Conservation (phyloP, 2,797 vertebrate species). For the Scleropages formosus region DNA sequence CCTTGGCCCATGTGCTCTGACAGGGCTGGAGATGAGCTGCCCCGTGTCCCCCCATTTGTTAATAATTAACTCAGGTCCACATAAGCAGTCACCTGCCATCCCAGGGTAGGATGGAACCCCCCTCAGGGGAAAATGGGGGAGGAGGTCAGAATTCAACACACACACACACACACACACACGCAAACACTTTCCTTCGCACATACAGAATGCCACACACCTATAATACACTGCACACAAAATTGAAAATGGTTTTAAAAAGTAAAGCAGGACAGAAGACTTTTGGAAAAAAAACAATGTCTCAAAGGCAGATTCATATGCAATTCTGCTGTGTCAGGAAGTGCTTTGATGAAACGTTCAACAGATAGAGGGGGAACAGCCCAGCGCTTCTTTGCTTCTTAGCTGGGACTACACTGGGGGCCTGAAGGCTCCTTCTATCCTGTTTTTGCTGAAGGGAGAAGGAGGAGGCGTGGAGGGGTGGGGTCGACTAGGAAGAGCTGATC, state of each 20-base stretch:
- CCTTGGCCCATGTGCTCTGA: no score
- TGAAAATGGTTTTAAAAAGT: no score
- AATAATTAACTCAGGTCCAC: no score
- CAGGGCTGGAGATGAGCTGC: neutral
- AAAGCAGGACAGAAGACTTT: neutral
- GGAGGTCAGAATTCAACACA: no score
- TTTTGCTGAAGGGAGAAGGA: neutral
- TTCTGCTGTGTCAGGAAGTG: neutral
- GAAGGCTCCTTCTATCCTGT: neutral
- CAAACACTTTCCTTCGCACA: neutral
- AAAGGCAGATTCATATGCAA: slow-evolving; percentile 2
- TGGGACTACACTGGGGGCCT: neutral
- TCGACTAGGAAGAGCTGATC: no score
- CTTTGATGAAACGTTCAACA: slow-evolving; percentile 3
- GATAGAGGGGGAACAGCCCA: neutral
- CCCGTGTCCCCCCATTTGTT: neutral
- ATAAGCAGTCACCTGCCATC: no score
- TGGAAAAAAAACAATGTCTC: neutral
- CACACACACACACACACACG: neutral
- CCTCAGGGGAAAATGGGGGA: neutral
- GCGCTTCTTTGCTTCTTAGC: neutral
- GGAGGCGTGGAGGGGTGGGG: neutral
- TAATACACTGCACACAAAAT: neutral
- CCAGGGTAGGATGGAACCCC: neutral
- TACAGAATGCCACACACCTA: neutral